These are phyloP conservation scores for Pterocles burchelli DNA, from an alignment of 2,113 vertebrate genomes.

Conservation along the genomic window DNA sequence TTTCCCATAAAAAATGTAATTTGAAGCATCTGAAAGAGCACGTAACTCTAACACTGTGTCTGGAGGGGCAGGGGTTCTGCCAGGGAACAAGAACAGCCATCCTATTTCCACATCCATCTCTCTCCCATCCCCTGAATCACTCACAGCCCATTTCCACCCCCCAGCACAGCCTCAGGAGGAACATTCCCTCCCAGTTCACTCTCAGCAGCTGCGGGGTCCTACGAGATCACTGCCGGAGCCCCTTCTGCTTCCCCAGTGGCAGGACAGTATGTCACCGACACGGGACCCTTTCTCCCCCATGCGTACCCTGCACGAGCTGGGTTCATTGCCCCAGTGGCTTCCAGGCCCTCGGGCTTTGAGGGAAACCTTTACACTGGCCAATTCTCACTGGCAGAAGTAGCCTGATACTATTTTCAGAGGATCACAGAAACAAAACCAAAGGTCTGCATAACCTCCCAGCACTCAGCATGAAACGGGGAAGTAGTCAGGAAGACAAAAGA, in stretches of 20 bases:
- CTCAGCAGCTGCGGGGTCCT: not conserved
- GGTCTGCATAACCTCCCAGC: not conserved
- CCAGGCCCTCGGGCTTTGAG: not conserved
- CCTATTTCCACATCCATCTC: not conserved
- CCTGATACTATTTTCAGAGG: not conserved
- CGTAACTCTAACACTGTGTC: not conserved
- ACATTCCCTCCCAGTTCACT: not conserved
- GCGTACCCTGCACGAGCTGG: rapidly evolving
- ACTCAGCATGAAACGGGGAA: rapidly evolving
- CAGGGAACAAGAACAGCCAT: not conserved
- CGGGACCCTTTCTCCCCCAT: rapidly evolving
- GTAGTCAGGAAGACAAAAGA: not conserved
- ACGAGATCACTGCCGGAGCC: not conserved
- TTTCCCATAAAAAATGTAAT: not conserved
- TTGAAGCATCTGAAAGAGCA: not conserved
- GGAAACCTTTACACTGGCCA: not conserved
- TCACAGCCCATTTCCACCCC: not conserved
- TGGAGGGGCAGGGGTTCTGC: not conserved
- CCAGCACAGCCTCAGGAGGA: not conserved
- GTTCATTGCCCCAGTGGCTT: not conserved
- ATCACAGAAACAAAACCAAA: not conserved
- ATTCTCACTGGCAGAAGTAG: not conserved
- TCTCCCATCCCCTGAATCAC: not conserved
- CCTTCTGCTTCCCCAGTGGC: not conserved
- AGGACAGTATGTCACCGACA: not conserved